Percentiles rank a stretch among this genome's conserved stretches.
These are phyloP conservation scores for Petrosia ficiformis DNA, from an alignment of 37 sponge, comb jelly and placozoan genomes.

Conservation along the genomic window DNA sequence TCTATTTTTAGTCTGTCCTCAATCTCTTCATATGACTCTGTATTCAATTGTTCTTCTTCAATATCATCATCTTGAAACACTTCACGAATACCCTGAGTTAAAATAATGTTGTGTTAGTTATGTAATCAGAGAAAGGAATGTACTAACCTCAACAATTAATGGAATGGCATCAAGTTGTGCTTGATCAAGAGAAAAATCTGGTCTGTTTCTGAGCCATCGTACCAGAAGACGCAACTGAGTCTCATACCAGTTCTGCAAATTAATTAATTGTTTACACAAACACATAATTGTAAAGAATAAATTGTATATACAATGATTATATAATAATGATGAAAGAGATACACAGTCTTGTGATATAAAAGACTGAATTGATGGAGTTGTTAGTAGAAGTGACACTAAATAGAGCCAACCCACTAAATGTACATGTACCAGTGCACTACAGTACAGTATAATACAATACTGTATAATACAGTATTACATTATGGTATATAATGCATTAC, in stretches of 20 bases:
- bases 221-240: constrained; percentile 29
- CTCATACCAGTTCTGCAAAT: constrained; percentile 65
- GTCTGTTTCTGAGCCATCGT: constrained; percentile 40
- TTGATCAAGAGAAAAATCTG: constrained; percentile 32
- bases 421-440: too few relatives aligned
- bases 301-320: too few relatives aligned
- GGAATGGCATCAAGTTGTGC: constrained; percentile 15
- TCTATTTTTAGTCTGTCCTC: constrained; percentile 31
- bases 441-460: too few relatives aligned
- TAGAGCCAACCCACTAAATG: too few relatives aligned
- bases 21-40: constrained; percentile 18
- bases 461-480: too few relatives aligned
- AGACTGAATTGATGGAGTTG: too few relatives aligned
- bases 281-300: too few relatives aligned
- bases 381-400: too few relatives aligned
- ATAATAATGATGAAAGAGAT: background rate
- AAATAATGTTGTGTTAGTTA: background rate
- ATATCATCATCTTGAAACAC: constrained; percentile 7
- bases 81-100: constrained; percentile 6
- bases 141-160: constrained; percentile 22
- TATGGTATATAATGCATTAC: too few relatives aligned
- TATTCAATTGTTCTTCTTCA: background rate
- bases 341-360: background rate
- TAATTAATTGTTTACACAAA: too few relatives aligned
- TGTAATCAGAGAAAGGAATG: background rate